Base-by-base conservation (phyloP, 1,140 invertebrate species). In the Formica exsecta region DNA sequence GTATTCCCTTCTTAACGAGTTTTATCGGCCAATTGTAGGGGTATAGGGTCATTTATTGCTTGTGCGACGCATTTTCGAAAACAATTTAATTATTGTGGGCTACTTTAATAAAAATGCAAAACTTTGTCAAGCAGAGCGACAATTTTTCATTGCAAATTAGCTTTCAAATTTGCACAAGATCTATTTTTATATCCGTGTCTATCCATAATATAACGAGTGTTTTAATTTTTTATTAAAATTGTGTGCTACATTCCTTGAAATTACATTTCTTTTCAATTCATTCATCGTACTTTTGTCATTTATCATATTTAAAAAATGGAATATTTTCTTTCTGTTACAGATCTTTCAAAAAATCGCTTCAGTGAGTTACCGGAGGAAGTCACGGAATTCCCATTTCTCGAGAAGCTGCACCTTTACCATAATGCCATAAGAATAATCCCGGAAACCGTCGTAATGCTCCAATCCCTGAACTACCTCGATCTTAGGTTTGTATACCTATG, bases 261-360 rank as follows among this genome's bases (percentile, higher is more conserved):
- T 36, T 48, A 48, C 22, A 3, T 38, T 79, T 73, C 19, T n/a
- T 48, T 81, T 70, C 9, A 36, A 29, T 51, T 2, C 13, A 0
- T 36, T 9, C 19, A 16, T 36, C 75, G 29, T 36, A 41, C 22
- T 22, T 80, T 29, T 38, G 36, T 68, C 36, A 5, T 85, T 38
- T 62, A 51, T 73, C 51, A n/a, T 38, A 8, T 81, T 19, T 16
- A 74, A 83, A 73, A 74, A 29, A 61, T 44, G 36, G 44, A 44
- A 7, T 75, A 57, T 86, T 36, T 89, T 76, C 81, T 77, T 93
- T 93, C 95, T 95, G 93, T 97, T 97, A 86, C 97, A 99, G 98
- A 99, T 97, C 96, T 99, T 89, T 99, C 98, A 64, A 98, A 98
- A 94, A 99, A 99, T 95, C 96, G 98, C 89, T 98, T 99, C 94